Evolutionary conservation across 2,113 vertebrate genomes (phyloP), one percentile per base, ranked within the genome.

Genomic region (Carettochelys insculpta): DNA sequence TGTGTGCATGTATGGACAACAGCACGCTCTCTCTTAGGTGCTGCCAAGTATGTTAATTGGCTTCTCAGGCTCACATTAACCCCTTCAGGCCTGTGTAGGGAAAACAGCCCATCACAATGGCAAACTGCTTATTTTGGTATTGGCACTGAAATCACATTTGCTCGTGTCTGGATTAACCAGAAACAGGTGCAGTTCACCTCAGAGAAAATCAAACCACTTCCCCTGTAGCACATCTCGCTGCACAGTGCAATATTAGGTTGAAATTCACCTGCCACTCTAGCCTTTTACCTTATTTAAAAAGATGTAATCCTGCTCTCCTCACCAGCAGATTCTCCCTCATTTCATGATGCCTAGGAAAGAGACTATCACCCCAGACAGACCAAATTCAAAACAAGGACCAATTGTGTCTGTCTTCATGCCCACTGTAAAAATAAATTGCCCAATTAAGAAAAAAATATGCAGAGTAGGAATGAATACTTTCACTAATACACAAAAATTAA

Each of bases 241-340:
- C 77, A 71, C 38, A 77, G 31, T 83, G 80, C 82, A 83, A 61
- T 52, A 56, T 0, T 54, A 31, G 5, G 68, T 95, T 94, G 85
- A 82, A 87, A 90, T 82, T 87, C 24, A 91, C 31, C 31, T 90
- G 25, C 34, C n/a, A 4, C 58, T 81, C 24, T 83, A 12, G 71
- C 29, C 61, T 77, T 53, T 92, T 22, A 61, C 9, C 51, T 90
- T 89, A 87, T 91, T 91, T 75, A 82, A 93, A 91, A 45, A 43
- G 20, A 29, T 52, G 19, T 71, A 88, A 76, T 0, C n/a, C 51
- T 80, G 0, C 19, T 6, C 92, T 45, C 92, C 48, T 41, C 19
- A 61, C 27, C 80, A 43, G 27, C 27, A 52, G 9, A 76, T 56
- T 90, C 78, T 83, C 92, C 20, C 24, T 56, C 34, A 53, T 80